Percentiles rank a stretch among this genome's conserved stretches.
Conservation (phyloP, 2,113 vertebrate genomes). For the Oreochromis tanganicae region DNA sequence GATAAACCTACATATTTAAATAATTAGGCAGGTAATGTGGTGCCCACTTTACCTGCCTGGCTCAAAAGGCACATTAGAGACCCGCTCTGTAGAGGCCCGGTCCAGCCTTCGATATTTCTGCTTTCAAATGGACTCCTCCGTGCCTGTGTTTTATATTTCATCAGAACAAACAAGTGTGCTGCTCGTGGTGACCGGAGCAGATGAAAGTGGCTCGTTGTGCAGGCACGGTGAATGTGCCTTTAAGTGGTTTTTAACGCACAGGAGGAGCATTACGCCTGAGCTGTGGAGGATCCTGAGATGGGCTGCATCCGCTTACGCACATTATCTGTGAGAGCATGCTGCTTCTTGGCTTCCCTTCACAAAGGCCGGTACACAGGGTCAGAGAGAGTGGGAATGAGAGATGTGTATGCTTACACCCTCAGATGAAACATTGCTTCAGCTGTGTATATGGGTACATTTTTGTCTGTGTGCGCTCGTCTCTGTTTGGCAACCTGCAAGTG, state of each 20-base stretch:
- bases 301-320: constrained; percentile 64
- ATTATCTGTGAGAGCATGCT: constrained; percentile 54
- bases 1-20: constrained; percentile 8
- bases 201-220: constrained; percentile 4
- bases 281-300: constrained; percentile 55
- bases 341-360: constrained; percentile 63
- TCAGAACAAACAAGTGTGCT: neutral
- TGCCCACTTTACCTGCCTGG: neutral
- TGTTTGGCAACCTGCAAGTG: neutral
- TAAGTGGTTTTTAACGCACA: constrained; percentile 35
- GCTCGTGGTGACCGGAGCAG: neutral
- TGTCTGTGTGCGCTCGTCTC: neutral
- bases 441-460: neutral
- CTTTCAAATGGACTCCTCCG: neutral
- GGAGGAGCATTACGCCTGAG: constrained; percentile 11
- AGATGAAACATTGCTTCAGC: constrained; percentile 34
- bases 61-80: neutral
- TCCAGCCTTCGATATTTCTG: neutral
- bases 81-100: neutral
- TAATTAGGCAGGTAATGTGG: neutral
- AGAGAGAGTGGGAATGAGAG: constrained; percentile 61
- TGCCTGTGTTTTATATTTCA: neutral
- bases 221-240: constrained; percentile 22
- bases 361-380: constrained; percentile 60
- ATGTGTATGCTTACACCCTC: constrained; percentile 51